Evolutionary conservation across 1,140 invertebrate genomes (phyloP).

Genomic region (Eriosoma lanigerum): DNA sequence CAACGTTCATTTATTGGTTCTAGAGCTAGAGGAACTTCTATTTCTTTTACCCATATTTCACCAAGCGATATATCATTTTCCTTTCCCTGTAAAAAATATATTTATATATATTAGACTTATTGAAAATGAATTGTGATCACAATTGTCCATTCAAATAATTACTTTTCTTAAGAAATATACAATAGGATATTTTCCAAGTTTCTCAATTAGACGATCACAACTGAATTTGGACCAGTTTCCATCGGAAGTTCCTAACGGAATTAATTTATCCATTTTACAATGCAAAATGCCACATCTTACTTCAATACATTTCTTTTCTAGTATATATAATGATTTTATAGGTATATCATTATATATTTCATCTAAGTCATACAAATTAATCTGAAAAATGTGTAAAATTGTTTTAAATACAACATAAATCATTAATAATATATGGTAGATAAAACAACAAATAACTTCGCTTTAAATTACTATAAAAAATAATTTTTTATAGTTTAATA

Average conservation of each 20-base stretch:
- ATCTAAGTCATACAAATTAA: conserved; percentile 23
- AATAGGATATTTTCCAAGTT: conserved; percentile 55
- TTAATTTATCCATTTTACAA: background rate
- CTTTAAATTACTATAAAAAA: too few relatives aligned
- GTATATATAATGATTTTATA: background rate
- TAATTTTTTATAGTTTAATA: too few relatives aligned
- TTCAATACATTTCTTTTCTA: background rate
- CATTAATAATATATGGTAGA: too few relatives aligned
- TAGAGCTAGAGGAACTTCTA: conserved; percentile 27
- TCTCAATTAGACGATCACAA: conserved; percentile 18
- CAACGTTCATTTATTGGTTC: conserved; percentile 58
- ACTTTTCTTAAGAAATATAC: conserved; percentile 61
- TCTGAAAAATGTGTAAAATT: background rate
- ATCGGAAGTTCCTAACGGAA: conserved; percentile 9
- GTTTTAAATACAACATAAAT: background rate
- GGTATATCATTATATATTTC: background rate
- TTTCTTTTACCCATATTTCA: conserved; percentile 27
- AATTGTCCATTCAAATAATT: conserved; percentile 57
- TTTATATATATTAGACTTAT: too few relatives aligned
- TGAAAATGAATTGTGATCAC: background rate
- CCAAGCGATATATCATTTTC: background rate
- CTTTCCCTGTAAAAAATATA: background rate
- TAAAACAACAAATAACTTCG: too few relatives aligned
- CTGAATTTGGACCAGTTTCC: conserved; percentile 14
- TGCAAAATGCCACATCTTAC: conserved; percentile 6